Percentiles rank a stretch among this genome's conserved stretches.
Evolutionary conservation across 2,113 vertebrate genomes (phyloP).

Genomic region (Paramormyrops kingsleyae): DNA sequence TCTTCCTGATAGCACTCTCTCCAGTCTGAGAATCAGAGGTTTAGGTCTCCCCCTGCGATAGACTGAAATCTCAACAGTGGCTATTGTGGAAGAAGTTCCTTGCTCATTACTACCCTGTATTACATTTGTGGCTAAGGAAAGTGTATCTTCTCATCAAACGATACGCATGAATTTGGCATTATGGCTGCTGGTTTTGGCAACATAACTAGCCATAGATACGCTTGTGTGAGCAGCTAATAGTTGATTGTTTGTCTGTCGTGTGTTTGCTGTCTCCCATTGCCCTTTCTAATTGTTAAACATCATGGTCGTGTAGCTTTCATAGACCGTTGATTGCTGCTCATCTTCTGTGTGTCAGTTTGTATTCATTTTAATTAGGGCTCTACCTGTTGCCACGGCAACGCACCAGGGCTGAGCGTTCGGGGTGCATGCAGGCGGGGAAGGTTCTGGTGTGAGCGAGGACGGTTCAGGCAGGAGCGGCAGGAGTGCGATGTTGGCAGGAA

Average conservation of each 20-base stretch:
- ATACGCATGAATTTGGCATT: background rate
- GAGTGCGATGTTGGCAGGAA: background rate
- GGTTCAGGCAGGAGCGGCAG: background rate
- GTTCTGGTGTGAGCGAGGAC: background rate
- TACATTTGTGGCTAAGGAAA: background rate
- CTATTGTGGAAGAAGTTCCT: background rate
- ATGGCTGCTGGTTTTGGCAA: too few species aligned
- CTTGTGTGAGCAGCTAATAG: background rate
- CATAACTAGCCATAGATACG: background rate
- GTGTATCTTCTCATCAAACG: background rate
- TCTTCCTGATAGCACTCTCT: background rate
- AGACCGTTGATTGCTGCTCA: slow-evolving; percentile 11
- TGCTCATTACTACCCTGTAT: background rate
- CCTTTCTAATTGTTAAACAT: slow-evolving; percentile 7
- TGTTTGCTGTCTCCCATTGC: slow-evolving; percentile 7
- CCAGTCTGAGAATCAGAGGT: background rate
- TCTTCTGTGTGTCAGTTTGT: slow-evolving; percentile 10
- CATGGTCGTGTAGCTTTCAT: background rate
- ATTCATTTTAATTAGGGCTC: slow-evolving; percentile 22
- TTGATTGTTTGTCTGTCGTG: slow-evolving; percentile 1
- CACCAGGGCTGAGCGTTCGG: background rate
- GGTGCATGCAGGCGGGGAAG: background rate
- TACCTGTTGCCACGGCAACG: slow-evolving; percentile 7
- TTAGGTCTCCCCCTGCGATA: background rate
- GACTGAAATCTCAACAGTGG: background rate